Conservation (phyloP, 2,797 vertebrate species). For the Malurus leucopterus region DNA sequence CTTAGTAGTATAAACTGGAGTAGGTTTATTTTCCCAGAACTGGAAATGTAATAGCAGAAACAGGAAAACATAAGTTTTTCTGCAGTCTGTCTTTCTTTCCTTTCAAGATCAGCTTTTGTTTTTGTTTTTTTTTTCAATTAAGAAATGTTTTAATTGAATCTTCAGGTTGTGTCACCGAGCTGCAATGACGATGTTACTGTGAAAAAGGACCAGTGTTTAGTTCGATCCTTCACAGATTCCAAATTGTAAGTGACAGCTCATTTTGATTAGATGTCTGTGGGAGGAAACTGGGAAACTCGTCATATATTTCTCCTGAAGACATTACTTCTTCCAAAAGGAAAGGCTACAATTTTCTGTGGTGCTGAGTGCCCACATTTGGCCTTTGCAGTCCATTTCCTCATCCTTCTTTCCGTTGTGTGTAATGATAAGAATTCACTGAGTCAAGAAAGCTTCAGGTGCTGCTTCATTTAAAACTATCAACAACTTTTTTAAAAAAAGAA, state of each 20-base stretch:
- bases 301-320: background rate
- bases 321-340: background rate
- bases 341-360: background rate
- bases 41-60: background rate
- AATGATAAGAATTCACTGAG: background rate
- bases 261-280: background rate
- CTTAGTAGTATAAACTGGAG: background rate
- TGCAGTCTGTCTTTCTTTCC: background rate
- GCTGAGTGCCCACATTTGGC: background rate
- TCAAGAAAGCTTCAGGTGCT: background rate
- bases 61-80: background rate
- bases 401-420: background rate
- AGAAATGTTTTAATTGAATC: constrained; percentile 31
- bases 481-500: background rate
- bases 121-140: background rate
- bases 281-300: background rate
- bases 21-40: background rate
- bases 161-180: constrained; percentile 91
- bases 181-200: constrained; percentile 90
- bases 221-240: constrained; percentile 89
- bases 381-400: background rate
- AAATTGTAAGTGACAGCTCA: constrained; percentile 88
- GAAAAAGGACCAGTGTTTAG: constrained; percentile 96
- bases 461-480: background rate
- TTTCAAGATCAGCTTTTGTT: background rate